Evolutionary conservation across 2,113 vertebrate species (phyloP), one percentile per base, ranked within the genome.

Genomic region (Clupea harengus): DNA sequence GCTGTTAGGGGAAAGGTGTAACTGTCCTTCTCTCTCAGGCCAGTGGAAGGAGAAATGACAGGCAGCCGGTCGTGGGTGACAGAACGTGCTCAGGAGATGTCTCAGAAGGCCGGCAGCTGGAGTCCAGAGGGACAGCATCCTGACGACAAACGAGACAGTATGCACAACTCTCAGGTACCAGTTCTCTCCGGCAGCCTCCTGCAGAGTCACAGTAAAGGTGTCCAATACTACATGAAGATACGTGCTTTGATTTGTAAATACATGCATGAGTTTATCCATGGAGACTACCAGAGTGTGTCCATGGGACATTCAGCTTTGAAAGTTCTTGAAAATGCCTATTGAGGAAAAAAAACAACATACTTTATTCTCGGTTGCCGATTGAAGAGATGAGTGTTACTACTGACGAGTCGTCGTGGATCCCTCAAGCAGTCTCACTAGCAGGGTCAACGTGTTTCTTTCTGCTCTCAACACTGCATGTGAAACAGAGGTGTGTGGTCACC

Each of bases 31-130:
- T 83, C 82, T 83, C 72, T 91, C 83, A 95, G 95, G 90, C 86
- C 94, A 2, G 95, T 95, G 11, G 96, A 96, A 44, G 92, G 96
- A 6, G 93, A 95, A 57, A 88, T 98, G 90, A 96, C 96, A 25
- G 96, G 95, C 85, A 99, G 97, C 89, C 96, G 96, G 5, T 99
- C 98, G 0, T 99, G 98, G 98, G 96, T 99, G 87, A 99, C 98
- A 0, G 95, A 95, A 82, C 94, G 97, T 25, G 97, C 97, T 46
- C 96, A 98, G 92, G 97, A 98, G 94, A 98, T 99, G 96, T 97
- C 97, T 90, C 96, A 97, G 93, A 97, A 96, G 89, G 97, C 94
- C 0, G 97, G 97, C 60, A 96, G 96, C 13, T 98, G 97, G 97
- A 98, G 97, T 89, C 97, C 97, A 0, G 98, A 99, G 90, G 95